Percentiles rank a stretch among this genome's conserved stretches.
Evolutionary conservation across 2,797 vertebrate species (phyloP).

Genomic region (Malurus leucopterus): DNA sequence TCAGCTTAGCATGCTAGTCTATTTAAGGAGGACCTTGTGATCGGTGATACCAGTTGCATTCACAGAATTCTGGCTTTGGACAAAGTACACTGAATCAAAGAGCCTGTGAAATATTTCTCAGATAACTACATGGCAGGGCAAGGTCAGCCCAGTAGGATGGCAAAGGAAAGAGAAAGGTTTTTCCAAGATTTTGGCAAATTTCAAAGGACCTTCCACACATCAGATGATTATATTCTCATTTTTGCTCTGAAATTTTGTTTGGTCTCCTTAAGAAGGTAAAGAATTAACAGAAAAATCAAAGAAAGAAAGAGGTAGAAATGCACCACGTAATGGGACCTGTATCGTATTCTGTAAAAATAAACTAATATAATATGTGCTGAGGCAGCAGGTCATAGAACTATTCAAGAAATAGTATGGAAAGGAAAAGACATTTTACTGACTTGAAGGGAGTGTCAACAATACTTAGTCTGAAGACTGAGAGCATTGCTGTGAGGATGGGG

Average conservation of each 20-base stretch:
- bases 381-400: background rate
- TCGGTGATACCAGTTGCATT: background rate
- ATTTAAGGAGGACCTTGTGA: background rate
- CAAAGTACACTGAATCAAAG: background rate
- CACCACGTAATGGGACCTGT: background rate
- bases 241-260: background rate
- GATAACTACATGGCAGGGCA: background rate
- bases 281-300: background rate
- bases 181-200: background rate
- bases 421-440: background rate
- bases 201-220: background rate
- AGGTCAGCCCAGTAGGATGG: background rate
- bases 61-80: background rate
- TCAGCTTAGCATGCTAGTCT: background rate
- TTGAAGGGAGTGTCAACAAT: background rate
- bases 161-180: background rate
- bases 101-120: background rate
- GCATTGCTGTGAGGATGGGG: background rate
- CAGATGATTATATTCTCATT: background rate
- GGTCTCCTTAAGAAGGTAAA: background rate
- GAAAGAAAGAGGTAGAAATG: background rate
- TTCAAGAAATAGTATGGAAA: background rate
- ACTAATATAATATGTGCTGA: background rate
- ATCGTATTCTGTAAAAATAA: background rate
- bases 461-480: background rate